Evolutionary conservation across 2,888 invertebrate genomes (phyloP).

Genomic region (Parelbella ahira): DNA sequence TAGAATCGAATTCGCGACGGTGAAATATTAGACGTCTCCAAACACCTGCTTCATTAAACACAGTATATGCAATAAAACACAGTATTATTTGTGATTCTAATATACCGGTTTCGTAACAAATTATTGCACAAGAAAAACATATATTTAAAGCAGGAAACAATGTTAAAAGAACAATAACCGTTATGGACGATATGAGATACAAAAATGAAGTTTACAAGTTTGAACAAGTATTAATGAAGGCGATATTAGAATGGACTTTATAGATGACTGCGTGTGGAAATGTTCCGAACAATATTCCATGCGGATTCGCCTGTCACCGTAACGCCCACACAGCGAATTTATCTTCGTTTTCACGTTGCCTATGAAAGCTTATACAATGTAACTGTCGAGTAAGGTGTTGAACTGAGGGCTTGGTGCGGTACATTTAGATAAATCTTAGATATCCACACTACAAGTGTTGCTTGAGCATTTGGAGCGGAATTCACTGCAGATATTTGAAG

Average conservation of each 20-base stretch:
- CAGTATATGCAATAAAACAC: constrained; percentile 5
- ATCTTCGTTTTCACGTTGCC: constrained; percentile 14
- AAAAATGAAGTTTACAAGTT: no score
- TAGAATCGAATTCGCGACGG: constrained; percentile 6
- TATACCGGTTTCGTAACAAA: no score
- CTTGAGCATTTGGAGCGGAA: constrained; percentile 5
- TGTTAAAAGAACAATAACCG: no score
- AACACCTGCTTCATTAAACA: constrained; percentile 12
- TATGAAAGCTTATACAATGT: constrained; percentile 20
- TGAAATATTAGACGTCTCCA: constrained; percentile 6
- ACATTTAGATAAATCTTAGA: constrained; percentile 18
- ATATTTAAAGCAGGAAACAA: no score
- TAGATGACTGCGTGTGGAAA: constrained; percentile 7
- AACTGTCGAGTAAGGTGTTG: constrained; percentile 20
- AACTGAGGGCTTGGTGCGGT: constrained; percentile 7
- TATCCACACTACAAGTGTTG: constrained; percentile 11
- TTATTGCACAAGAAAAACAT: no score
- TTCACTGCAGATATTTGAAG: no score
- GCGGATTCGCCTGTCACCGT: constrained; percentile 11
- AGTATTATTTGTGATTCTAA: constrained; percentile 9
- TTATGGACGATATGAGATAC: no score
- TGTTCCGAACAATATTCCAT: constrained; percentile 11
- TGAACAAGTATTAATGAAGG: constrained; percentile 13
- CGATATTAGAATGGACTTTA: constrained; percentile 4
- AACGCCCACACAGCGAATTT: constrained; percentile 14